These are phyloP conservation scores for Conopomorpha cramerella DNA, from an alignment of 1,140 invertebrate species.

Conservation along the genomic window DNA sequence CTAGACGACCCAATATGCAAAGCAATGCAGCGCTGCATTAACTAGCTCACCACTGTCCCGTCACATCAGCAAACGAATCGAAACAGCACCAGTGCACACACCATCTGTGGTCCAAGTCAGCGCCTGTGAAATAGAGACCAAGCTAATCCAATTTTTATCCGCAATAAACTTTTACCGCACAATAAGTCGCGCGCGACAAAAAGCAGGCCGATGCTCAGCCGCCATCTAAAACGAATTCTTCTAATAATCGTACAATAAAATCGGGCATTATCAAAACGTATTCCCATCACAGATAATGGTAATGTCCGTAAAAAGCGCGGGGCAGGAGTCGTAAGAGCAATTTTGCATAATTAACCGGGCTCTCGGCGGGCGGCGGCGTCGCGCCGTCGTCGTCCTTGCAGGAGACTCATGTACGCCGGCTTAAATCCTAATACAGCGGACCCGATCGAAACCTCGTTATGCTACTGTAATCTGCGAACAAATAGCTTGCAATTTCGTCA, in stretches of 20 bases:
- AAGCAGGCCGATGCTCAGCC: conserved; percentile 18
- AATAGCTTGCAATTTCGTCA: conserved; percentile 23
- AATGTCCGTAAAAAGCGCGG: conserved; percentile 49
- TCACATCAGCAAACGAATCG: conserved; percentile 40
- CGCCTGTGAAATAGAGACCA: too few relatives aligned
- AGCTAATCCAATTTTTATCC: conserved; percentile 1
- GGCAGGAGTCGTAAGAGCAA: conserved; percentile 50
- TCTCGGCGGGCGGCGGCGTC: conserved; percentile 38
- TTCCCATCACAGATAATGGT: conserved; percentile 50
- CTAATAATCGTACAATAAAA: conserved; percentile 46
- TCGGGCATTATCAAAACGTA: conserved; percentile 51
- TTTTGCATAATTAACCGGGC: conserved; percentile 57
- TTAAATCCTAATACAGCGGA: conserved; percentile 51
- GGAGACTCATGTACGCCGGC: conserved; percentile 13
- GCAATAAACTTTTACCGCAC: conserved; percentile 2
- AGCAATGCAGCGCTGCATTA: too few relatives aligned
- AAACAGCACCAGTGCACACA: too few relatives aligned
- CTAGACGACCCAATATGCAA: conserved; percentile 18
- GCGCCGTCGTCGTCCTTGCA: too few relatives aligned
- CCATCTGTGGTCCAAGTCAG: too few relatives aligned
- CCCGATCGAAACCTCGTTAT: conserved; percentile 54
- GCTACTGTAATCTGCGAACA: conserved; percentile 41
- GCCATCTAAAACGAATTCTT: conserved; percentile 21
- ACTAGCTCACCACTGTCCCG: too few relatives aligned
- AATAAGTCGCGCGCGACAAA: conserved; percentile 13